Percentiles rank a stretch among this genome's conserved stretches.
These are phyloP conservation scores for Neosilurus mollespiculum DNA, from an alignment of 2,797 vertebrate genomes.

Conservation along the genomic window DNA sequence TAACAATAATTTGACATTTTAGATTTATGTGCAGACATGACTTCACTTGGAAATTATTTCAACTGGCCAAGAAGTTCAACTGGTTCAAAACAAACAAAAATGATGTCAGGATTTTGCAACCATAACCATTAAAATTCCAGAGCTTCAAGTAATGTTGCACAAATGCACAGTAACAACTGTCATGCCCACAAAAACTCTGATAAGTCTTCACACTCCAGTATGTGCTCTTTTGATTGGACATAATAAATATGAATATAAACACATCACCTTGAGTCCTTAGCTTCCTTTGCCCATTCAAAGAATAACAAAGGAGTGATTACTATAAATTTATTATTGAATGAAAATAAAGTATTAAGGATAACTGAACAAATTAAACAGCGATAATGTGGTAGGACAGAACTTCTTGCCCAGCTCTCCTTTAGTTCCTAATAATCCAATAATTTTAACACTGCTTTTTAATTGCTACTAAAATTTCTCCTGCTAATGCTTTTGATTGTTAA, in stretches of 20 bases:
- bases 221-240: too few species aligned
- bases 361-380: neutral
- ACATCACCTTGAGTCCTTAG: neutral
- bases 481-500: neutral
- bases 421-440: neutral
- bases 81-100: too few species aligned
- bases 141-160: too few species aligned
- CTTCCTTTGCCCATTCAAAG: neutral
- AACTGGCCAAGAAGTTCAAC: too few species aligned
- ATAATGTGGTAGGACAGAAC: neutral
- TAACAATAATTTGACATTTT: too few species aligned
- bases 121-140: too few species aligned
- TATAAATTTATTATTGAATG: neutral
- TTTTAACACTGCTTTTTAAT: neutral
- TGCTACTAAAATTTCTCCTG: neutral
- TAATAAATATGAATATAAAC: neutral
- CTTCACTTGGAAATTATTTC: too few species aligned
- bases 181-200: too few species aligned
- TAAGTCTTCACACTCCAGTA: too few species aligned
- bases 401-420: neutral
- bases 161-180: too few species aligned
- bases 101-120: too few species aligned
- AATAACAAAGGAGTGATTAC: neutral
- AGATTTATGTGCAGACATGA: too few species aligned
- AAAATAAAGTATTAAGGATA: neutral